Base-by-base conservation (phyloP, 2,888 invertebrate genomes). In the Lycia hirtaria region DNA sequence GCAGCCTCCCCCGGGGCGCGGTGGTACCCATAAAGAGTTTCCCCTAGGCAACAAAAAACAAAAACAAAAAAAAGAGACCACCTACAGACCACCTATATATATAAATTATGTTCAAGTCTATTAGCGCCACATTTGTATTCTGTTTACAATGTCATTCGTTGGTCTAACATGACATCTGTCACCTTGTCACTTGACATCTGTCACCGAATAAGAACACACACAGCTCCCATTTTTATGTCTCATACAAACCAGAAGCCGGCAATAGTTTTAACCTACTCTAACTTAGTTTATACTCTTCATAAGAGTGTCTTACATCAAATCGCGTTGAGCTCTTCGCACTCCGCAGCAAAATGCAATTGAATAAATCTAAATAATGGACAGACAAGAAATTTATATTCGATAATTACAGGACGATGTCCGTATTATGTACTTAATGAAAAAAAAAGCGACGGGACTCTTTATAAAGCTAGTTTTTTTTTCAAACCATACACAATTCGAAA, bases 241-340 rank as follows among this genome's bases (percentile, higher is more conserved):
- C 30, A 12, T 14, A 35, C 35, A 35, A 26, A 1, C 20, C 47
- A 47, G 35, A 33, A 19, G 14, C 33, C 37, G 44, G 20, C 44
- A 33, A 47, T 47, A 26, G 33, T 24, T 35, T 17, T 35, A 24
- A 67, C 59, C 60, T 64, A 67, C 64, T 67, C 30, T 53, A 71
- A 65, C 73, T 76, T 73, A 78, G 44, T 58, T 70, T 81, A 80
- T 24, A 75, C 81, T 78, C 80, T 83, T 81, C 67, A 68, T 69
- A 80, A 81, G 82, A 83, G 82, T 70, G 68, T 78, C 78, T 78
- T 83, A 78, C 77, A 78, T 81, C 78, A 79, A 81, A 82, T 77
- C 73, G 71, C 74, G 72, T 71, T 70, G 76, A 76, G 78, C 78
- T 72, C 61, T 59, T 50, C 20, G 45, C n/a, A 38, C 53, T 45